Evolutionary conservation across 2,888 invertebrate species (phyloP), one percentile per base, ranked within the genome.

Genomic region (Zhuqinia jingwanae): DNA sequence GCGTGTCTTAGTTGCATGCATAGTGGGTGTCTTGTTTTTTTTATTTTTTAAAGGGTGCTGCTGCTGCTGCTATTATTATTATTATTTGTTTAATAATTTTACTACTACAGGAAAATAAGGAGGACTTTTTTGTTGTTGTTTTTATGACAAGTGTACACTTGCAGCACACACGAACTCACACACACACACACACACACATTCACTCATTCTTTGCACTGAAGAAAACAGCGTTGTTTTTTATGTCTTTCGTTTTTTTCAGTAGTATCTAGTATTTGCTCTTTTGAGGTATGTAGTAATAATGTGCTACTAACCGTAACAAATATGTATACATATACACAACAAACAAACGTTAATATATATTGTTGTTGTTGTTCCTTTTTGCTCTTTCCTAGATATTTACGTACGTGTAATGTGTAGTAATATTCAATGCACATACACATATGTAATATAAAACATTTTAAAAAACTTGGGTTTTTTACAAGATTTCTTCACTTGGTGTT

Each of bases 301-400:
- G 82, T 82, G 82, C 82, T 63, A 82, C 82, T 82, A 82, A 82
- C 73, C 75, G 82, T 82, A 82, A 82, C 73, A 60, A 75, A 73
- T 75, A 82, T 60, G 27, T 42, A 73, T 30, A 53, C 30, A 17
- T 73, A 53, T n/a, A n/a, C n/a, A n/a, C n/a, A n/a, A n/a, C n/a
- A n/a, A n/a, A n/a, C n/a, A n/a, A n/a, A n/a, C n/a, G n/a, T n/a
- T n/a, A n/a, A n/a, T n/a, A n/a, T n/a, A n/a, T 17, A 15, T 1
- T 50, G 20, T 58, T 68, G 56, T 42, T 36, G 36, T 13, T 75
- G 15, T 30, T 36, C 36, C 22, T n/a, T n/a, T n/a, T n/a, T n/a
- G n/a, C n/a, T n/a, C 17, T 22, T 36, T 42, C 15, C 56, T 76
- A n/a, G n/a, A 36, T 58, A 42, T 42, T 17, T 42, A 58, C 75